Base-by-base conservation (phyloP, 2,113 vertebrate species). In the Callipepla californica region DNA sequence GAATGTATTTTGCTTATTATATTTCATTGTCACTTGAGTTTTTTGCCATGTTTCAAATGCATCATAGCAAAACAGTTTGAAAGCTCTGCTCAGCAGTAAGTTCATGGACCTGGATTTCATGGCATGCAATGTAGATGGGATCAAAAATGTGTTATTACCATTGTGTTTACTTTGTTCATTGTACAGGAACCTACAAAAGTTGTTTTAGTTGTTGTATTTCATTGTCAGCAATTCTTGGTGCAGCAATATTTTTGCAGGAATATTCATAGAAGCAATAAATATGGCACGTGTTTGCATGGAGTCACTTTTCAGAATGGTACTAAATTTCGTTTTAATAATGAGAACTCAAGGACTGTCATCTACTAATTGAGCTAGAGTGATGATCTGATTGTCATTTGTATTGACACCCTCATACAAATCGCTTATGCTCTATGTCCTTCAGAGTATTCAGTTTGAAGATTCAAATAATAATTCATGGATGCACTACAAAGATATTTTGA, bases 1-100 rank as follows among this genome's bases (percentile, higher is more conserved):
- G 30, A 55, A 55, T 22, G 40, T 42, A 50, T 80, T 86, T 85
- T 83, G 9, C 17, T 44, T 70, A 59, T 68, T 59, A 23, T 63
- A 50, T 62, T 91, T 92, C 87, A 93, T 67, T 44, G 9, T 55
- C 34, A 85, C 26, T 86, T 78, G 51, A 88, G 66, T 77, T 74
- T 86, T 38, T 59, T 80, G 40, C 9, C 72, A 13, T 19, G 15
- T 80, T 92, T 83, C 55, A 78, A 22, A 13, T 92, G 23, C n/a
- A 36, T 69, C n/a, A 36, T 30, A 90, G 73, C 5, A 67, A 92
- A 91, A 86, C 34, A 73, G 13, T 40, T 75, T 88, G 51, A 88
- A 80, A 88, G 34, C 47, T 86, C 23, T 70, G 28, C 38, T 20
- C 51, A 70, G 30, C 9, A 67, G 2, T 83, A 80, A 92, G 59